A percentile compares a stretch with the other conserved stretches of the same genome.
These are phyloP conservation scores for Bombus ignitus DNA, from an alignment of 1,140 invertebrate species.

Conservation along the genomic window DNA sequence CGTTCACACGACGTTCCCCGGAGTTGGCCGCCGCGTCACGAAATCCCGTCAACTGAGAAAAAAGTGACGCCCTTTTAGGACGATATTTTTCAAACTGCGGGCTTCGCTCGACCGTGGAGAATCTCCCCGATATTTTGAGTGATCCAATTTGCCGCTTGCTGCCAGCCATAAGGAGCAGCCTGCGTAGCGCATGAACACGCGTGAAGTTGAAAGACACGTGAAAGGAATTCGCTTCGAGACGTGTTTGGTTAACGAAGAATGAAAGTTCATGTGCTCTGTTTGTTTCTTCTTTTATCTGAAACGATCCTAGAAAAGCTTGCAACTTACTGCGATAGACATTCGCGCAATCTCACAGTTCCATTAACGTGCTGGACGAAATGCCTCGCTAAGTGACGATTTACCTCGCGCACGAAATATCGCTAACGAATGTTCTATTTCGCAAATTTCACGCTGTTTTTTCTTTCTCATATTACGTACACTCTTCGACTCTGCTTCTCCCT, in stretches of 20 bases:
- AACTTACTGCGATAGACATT: no score
- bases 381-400: no score
- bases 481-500: no score
- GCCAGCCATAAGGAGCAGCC: background rate
- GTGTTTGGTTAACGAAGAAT: background rate
- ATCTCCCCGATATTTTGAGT: conserved; percentile 43
- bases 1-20: background rate
- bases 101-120: conserved; percentile 30
- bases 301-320: background rate
- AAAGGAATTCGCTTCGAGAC: background rate
- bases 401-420: no score
- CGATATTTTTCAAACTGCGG: conserved; percentile 36
- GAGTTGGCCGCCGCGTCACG: background rate
- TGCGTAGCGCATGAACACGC: background rate
- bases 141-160: conserved; percentile 49
- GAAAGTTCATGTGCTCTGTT: background rate
- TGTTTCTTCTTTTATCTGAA: background rate
- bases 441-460: no score
- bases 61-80: conserved; percentile 33
- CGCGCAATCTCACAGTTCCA: no score
- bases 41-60: conserved; percentile 4
- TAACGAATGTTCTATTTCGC: no score
- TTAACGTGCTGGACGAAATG: no score
- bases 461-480: no score
- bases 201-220: conserved; percentile 21